phyloP scores from a whole-genome alignment of 2,888 invertebrate species.

The Sicus ferrugineus region DNA sequence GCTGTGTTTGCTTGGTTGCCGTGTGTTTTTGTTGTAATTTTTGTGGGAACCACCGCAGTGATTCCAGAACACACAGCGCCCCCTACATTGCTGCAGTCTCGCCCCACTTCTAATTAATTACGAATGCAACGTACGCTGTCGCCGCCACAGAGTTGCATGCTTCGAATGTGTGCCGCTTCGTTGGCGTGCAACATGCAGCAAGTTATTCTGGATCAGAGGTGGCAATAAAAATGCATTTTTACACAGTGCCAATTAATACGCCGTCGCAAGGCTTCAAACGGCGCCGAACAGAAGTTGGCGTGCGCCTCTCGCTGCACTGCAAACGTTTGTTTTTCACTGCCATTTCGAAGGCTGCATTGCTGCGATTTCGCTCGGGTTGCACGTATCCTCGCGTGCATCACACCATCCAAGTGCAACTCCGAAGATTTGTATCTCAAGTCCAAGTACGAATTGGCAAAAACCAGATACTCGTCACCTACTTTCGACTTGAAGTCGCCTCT shows the following conservation, averaged over 20 bases:
- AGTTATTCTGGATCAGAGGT: neutral
- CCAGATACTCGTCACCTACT: too few relatives aligned
- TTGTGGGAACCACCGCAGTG: neutral
- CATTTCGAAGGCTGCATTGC: neutral
- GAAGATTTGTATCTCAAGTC: too few relatives aligned
- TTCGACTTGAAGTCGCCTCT: too few relatives aligned
- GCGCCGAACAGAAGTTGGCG: constrained; percentile 2
- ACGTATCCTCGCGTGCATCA: too few relatives aligned
- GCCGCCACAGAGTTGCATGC: too few relatives aligned
- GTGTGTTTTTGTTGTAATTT: neutral
- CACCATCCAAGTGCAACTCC: too few relatives aligned
- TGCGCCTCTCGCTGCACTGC: neutral
- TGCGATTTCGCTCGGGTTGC: too few relatives aligned
- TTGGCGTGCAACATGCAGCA: neutral
- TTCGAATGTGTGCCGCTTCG: neutral
- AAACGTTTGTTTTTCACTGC: neutral
- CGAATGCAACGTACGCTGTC: neutral
- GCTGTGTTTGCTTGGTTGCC: neutral
- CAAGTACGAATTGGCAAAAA: too few relatives aligned
- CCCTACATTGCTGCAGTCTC: too few relatives aligned
- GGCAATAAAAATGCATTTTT: neutral
- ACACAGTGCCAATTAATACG: neutral
- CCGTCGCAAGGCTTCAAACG: constrained; percentile 1
- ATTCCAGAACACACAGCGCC: neutral
- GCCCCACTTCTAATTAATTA: too few relatives aligned